phyloP scores from a whole-genome alignment of 2,797 vertebrate species.

The Staurois parvus region DNA sequence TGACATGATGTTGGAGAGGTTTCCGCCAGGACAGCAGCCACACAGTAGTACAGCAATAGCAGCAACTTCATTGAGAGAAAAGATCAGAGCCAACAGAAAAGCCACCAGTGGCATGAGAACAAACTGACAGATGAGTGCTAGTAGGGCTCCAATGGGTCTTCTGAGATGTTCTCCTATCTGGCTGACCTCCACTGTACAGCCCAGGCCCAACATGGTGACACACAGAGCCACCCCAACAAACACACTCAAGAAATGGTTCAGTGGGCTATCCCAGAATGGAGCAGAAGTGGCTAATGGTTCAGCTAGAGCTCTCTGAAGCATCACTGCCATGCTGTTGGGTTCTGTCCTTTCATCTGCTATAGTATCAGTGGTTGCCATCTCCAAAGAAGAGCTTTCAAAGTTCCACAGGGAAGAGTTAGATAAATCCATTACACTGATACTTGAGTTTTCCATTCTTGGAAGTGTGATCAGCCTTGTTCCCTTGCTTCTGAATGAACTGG shows the following conservation, averaged over 20 bases:
- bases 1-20: constrained; percentile 94
- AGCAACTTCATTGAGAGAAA: constrained; percentile 90
- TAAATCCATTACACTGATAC: constrained; percentile 18
- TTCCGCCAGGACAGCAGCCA: constrained; percentile 96
- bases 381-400: not conserved
- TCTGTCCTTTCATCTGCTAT: constrained; percentile 33
- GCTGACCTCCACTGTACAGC: constrained; percentile 91
- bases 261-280: constrained; percentile 78
- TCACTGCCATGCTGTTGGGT: constrained; percentile 2
- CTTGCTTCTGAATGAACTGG: constrained; percentile 51
- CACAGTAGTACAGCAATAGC: constrained; percentile 95
- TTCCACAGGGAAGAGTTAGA: constrained; percentile 18
- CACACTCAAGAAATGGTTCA: constrained; percentile 90
- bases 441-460: constrained; percentile 51
- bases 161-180: constrained; percentile 90
- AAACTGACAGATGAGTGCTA: constrained; percentile 93
- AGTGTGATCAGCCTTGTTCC: constrained; percentile 15
- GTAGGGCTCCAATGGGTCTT: constrained; percentile 86
- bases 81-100: constrained; percentile 89
- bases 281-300: not conserved
- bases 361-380: not conserved
- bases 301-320: constrained; percentile 1
- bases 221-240: constrained; percentile 90
- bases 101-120: constrained; percentile 93
- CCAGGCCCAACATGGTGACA: constrained; percentile 94